These are phyloP conservation scores for Tryphoninae sp. DNA, from an alignment of 2,888 invertebrate species.

Conservation along the genomic window DNA sequence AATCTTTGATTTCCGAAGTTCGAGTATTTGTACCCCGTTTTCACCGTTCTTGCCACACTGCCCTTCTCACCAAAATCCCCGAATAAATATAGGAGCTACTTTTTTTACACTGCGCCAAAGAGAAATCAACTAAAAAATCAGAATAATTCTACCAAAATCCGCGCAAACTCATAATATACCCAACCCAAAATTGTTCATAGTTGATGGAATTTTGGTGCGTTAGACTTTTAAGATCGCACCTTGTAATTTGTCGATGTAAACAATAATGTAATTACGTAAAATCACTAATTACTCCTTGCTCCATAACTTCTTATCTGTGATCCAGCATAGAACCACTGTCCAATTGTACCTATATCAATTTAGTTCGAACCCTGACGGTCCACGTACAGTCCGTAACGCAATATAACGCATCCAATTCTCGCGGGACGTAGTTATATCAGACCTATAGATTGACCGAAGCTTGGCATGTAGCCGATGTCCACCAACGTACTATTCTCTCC, in stretches of 20 bases:
- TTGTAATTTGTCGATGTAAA: no score
- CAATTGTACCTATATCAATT: slow-evolving; percentile 33
- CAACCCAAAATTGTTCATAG: no score
- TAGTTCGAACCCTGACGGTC: slow-evolving; percentile 23
- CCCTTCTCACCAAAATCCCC: not conserved
- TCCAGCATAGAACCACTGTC: slow-evolving; percentile 8
- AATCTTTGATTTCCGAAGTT: not conserved
- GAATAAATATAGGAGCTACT: not conserved
- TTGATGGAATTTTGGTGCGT: no score
- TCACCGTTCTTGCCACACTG: not conserved
- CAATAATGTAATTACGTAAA: no score
- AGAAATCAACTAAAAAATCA: not conserved
- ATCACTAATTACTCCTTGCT: no score
- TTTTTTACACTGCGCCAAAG: not conserved
- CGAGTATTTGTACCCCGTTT: not conserved
- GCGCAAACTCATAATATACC: no score
- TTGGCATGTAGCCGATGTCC: slow-evolving; percentile 16
- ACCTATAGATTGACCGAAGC: slow-evolving; percentile 38
- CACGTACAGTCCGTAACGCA: slow-evolving; percentile 36
- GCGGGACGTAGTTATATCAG: slow-evolving; percentile 36
- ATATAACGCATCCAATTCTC: slow-evolving; percentile 47
- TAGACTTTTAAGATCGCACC: no score
- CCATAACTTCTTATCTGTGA: not conserved
- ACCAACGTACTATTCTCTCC: not conserved
- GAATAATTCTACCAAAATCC: no score